Evolutionary conservation across 2,888 invertebrate genomes (phyloP).

Genomic region (Toxonevra muliebris): DNA sequence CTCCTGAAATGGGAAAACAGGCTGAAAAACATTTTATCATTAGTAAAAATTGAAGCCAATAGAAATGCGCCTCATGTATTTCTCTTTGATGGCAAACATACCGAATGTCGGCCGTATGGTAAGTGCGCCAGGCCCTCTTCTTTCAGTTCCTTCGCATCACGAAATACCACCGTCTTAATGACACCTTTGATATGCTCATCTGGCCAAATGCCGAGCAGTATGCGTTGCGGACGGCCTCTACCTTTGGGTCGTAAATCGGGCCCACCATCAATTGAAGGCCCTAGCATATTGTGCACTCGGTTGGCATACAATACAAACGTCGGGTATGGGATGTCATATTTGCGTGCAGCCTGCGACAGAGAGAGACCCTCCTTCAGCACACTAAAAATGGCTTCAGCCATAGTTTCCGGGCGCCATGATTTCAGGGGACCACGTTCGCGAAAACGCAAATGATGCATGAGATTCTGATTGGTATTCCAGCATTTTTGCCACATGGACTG

Average conservation of each 20-base stretch:
- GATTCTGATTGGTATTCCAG: constrained; percentile 92
- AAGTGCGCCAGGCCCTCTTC: constrained; percentile 70
- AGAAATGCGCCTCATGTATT: no score
- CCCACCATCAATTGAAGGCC: constrained; percentile 90
- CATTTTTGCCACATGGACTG: constrained; percentile 97
- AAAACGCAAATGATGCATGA: constrained; percentile 90
- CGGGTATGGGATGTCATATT: constrained; percentile 94
- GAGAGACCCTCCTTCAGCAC: constrained; percentile 90
- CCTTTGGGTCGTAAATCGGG: constrained; percentile 92
- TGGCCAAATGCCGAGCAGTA: constrained; percentile 91
- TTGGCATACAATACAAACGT: constrained; percentile 94
- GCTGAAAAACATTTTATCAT: constrained; percentile 55
- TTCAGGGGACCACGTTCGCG: constrained; percentile 91
- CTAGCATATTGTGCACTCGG: constrained; percentile 92
- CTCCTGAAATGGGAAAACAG: constrained; percentile 71
- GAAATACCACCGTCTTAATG: constrained; percentile 90
- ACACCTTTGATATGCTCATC: constrained; percentile 94
- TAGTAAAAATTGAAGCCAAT: background rate
- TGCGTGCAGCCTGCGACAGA: constrained; percentile 88
- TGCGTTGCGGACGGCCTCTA: constrained; percentile 88
- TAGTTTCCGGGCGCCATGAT: constrained; percentile 93
- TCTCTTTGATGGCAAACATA: constrained; percentile 55
- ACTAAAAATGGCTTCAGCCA: constrained; percentile 94
- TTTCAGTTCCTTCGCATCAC: constrained; percentile 84
- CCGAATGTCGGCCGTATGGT: constrained; percentile 71